Percentiles rank a stretch among this genome's conserved stretches.
Conservation (phyloP, 2,797 vertebrate genomes). For the Siniperca undulata region DNA sequence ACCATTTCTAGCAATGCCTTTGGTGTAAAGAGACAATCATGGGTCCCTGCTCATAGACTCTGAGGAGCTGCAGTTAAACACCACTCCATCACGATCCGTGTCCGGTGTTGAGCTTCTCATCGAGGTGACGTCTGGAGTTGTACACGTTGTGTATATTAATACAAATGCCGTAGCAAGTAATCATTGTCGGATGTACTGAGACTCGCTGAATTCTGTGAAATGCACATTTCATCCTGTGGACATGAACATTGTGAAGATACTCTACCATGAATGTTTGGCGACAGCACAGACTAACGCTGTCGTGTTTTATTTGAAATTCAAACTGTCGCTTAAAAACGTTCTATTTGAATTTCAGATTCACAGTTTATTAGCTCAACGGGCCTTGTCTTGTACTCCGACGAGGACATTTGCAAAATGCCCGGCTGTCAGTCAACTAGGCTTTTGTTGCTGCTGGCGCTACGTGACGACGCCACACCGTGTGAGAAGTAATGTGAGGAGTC, state of each 20-base stretch:
- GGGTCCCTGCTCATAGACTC: slow-evolving; percentile 37
- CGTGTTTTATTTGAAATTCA: neutral
- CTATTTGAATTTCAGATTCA: neutral
- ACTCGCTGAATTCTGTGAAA: slow-evolving; percentile 23
- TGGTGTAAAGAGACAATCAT: slow-evolving; percentile 81
- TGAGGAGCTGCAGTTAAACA: slow-evolving; percentile 35
- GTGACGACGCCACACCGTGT: neutral
- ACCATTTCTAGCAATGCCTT: slow-evolving; percentile 56
- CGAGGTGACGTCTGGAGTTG: neutral
- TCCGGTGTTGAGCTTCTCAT: neutral
- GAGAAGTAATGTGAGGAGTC: neutral
- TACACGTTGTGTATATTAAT: neutral
- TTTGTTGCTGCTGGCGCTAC: neutral
- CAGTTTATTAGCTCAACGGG: neutral
- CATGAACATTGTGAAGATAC: neutral
- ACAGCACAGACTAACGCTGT: neutral
- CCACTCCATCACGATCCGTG: slow-evolving; percentile 1
- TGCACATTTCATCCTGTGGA: neutral
- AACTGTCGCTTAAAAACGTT: neutral
- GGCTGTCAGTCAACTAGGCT: neutral
- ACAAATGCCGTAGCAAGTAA: neutral
- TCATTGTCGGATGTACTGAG: neutral
- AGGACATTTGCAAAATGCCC: neutral
- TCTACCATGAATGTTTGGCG: neutral
- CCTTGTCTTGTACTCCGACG: neutral